Percentiles rank a stretch among this genome's conserved stretches.
phyloP scores from a whole-genome alignment of 2,113 vertebrate genomes.

The Clarias batrachus region DNA sequence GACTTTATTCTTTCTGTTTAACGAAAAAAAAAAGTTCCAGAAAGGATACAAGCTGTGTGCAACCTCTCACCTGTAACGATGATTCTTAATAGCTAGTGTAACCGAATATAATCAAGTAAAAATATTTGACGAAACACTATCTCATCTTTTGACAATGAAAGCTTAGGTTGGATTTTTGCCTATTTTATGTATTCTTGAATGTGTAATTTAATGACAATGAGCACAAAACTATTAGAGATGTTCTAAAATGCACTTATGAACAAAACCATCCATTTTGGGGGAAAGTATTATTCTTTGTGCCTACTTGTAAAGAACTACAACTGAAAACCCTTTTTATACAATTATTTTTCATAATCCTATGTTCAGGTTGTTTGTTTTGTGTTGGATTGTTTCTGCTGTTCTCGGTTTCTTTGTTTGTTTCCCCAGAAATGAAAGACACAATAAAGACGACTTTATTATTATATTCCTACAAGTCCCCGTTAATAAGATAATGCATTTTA shows the following conservation, averaged over 20 bases:
- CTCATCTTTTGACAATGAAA: neutral
- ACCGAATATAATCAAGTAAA: neutral
- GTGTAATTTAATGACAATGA: neutral
- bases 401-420: neutral
- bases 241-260: conserved; percentile 23
- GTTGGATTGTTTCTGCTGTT: neutral
- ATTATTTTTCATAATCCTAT: neutral
- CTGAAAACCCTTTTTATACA: conserved; percentile 21
- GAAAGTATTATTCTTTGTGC: neutral
- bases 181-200: neutral
- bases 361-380: neutral
- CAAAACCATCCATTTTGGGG: neutral
- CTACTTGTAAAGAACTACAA: conserved; percentile 17
- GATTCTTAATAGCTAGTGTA: neutral
- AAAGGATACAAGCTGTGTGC: neutral
- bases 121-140: neutral
- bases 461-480: neutral
- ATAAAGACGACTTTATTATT: neutral
- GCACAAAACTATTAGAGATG: neutral
- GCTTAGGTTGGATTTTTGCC: neutral
- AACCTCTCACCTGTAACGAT: neutral
- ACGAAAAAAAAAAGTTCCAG: neutral
- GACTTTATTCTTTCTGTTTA: neutral
- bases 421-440: neutral
- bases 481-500: neutral